A percentile compares a stretch with the other conserved stretches of the same genome.
phyloP scores from a whole-genome alignment of 2,113 vertebrate species.

The Archocentrus centrarchus region DNA sequence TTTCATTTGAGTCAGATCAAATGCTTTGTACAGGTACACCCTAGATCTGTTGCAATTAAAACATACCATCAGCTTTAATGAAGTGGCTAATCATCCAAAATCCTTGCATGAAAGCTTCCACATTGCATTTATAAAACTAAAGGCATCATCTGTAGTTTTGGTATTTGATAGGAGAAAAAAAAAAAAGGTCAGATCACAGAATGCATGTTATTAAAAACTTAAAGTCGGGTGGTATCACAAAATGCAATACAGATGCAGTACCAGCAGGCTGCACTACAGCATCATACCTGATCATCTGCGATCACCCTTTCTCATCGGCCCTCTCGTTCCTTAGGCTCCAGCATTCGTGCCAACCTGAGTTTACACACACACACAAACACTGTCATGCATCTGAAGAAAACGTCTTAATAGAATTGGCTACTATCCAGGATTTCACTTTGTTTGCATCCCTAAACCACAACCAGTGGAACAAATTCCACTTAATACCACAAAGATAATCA shows the following conservation, averaged over 20 bases:
- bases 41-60: not conserved
- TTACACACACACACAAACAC: not conserved
- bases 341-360: not conserved
- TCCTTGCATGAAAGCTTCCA: not conserved
- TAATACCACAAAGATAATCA: conserved; percentile 28
- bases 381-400: not conserved
- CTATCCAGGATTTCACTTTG: conserved; percentile 19
- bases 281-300: not conserved
- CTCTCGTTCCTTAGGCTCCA: not conserved
- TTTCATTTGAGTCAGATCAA: not conserved
- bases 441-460: not conserved
- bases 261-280: conserved; percentile 57
- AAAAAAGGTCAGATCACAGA: not conserved
- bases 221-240: not conserved
- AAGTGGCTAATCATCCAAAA: not conserved
- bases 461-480: conserved; percentile 17
- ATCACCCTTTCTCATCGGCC: not conserved
- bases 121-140: not conserved
- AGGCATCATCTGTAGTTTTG: not conserved
- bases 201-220: not conserved
- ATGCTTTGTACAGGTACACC: not conserved
- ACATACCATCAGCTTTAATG: not conserved
- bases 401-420: conserved; percentile 1
- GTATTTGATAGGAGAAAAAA: not conserved
- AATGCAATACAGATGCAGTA: conserved; percentile 17